Conservation (phyloP, 35 echinoderm and acorn worm genomes). For the Chiridota heheva region DNA sequence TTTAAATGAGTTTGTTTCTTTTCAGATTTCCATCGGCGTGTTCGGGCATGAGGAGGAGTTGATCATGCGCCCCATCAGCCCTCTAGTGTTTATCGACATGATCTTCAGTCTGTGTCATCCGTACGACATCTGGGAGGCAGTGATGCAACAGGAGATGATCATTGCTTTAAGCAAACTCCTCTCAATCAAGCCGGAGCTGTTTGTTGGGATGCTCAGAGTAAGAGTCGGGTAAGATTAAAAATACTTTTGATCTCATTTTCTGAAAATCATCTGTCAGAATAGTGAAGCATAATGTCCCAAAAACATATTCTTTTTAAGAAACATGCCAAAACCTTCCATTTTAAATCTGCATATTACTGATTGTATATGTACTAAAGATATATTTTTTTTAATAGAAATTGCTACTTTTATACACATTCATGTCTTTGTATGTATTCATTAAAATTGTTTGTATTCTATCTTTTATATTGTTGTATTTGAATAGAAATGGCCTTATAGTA, state of each 20-base stretch:
- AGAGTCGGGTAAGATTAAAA: conserved; percentile 77
- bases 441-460: no score
- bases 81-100: conserved; percentile 52
- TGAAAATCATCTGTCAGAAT: no score
- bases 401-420: no score
- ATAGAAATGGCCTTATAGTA: no score
- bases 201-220: conserved; percentile 84
- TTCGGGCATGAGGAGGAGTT: conserved; percentile 93
- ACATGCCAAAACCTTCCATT: not conserved
- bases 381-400: no score
- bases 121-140: conserved; percentile 63
- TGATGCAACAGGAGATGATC: conserved; percentile 92
- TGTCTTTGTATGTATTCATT: no score
- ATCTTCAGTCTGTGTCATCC: conserved; percentile 76
- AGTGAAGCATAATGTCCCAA: not conserved
- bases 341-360: no score
- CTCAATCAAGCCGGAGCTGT: conserved; percentile 55
- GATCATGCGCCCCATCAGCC: conserved; percentile 61
- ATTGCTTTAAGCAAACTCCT: conserved; percentile 81
- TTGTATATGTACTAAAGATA: no score
- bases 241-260: not conserved
- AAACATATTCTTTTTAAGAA: not conserved
- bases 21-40: conserved; percentile 81
- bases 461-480: no score
- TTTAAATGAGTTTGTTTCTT: not conserved